These are phyloP conservation scores for Scolanthus callimorphus DNA, from an alignment of 92 coral and sea anemone species.

Conservation along the genomic window DNA sequence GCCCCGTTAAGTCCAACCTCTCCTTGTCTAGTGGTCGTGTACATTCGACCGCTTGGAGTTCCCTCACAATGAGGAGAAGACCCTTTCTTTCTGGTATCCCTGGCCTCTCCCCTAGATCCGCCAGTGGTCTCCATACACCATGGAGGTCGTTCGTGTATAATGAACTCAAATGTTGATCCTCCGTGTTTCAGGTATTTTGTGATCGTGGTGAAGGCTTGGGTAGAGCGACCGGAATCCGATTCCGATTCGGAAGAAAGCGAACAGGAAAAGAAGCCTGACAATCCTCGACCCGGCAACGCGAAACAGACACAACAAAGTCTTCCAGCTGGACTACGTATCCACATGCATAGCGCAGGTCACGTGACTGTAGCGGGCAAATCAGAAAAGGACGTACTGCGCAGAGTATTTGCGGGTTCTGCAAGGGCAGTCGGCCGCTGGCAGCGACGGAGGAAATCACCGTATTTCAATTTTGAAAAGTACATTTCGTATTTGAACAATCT, in stretches of 20 bases:
- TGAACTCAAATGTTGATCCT: not conserved
- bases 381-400: slow-evolving; percentile 10
- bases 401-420: slow-evolving; percentile 42
- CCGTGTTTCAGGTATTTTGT: slow-evolving; percentile 47
- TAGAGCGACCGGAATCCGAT: slow-evolving; percentile 74
- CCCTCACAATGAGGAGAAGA: too few relatives aligned
- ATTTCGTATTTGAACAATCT: slow-evolving; percentile 69
- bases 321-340: slow-evolving; percentile 16
- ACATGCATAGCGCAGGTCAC: slow-evolving; percentile 35
- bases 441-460: slow-evolving; percentile 21
- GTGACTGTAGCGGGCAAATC: slow-evolving; percentile 11
- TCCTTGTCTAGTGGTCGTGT: too few relatives aligned
- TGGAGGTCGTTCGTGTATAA: too few relatives aligned
- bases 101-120: too few relatives aligned
- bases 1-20: too few relatives aligned
- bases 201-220: slow-evolving; percentile 84
- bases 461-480: slow-evolving; percentile 76
- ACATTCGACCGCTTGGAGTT: too few relatives aligned
- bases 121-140: too few relatives aligned
- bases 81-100: too few relatives aligned
- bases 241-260: slow-evolving; percentile 55
- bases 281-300: not conserved
- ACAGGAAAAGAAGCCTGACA: not conserved
- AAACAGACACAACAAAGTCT: not conserved
- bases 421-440: slow-evolving; percentile 60